Percentiles rank a stretch among this genome's conserved stretches.
Evolutionary conservation across 2,797 vertebrate genomes (phyloP).

Genomic region (Setipinna tenuifilis): DNA sequence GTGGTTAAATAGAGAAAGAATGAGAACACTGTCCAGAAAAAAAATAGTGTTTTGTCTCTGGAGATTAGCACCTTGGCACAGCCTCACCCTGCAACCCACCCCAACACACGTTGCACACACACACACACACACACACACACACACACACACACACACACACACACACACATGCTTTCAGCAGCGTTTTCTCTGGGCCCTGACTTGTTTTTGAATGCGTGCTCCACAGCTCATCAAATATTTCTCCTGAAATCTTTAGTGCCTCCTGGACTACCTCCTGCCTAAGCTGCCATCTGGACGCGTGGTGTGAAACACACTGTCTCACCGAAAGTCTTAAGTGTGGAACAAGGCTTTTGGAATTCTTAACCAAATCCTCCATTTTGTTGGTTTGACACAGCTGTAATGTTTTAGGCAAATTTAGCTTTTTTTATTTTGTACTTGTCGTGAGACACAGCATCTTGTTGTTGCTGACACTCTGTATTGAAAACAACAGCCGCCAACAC

Average conservation of each 20-base stretch:
- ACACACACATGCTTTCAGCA: constrained; percentile 10
- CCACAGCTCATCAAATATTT: too few species aligned
- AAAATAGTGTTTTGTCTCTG: constrained; percentile 50
- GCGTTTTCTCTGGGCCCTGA: too few species aligned
- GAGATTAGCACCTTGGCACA: constrained; percentile 18
- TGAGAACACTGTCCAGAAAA: constrained; percentile 38
- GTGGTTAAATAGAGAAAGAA: neutral
- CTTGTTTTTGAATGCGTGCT: too few species aligned
- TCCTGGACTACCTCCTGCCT: neutral
- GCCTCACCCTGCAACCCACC: neutral
- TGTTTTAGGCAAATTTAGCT: neutral
- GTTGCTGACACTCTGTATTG: neutral
- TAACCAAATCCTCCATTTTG: neutral
- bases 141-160: constrained; percentile 39
- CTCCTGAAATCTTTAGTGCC: too few species aligned
- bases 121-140: too few species aligned
- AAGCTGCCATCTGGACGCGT: constrained; percentile 16
- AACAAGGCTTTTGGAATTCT: neutral
- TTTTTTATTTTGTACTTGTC: neutral
- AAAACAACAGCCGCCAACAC: neutral
- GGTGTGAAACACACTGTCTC: neutral
- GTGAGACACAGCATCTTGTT: neutral
- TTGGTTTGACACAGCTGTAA: neutral
- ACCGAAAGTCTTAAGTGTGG: neutral
- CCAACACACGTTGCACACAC: neutral